Evolutionary conservation across 2,888 invertebrate species (phyloP).

Genomic region (Invenusta paracnida): DNA sequence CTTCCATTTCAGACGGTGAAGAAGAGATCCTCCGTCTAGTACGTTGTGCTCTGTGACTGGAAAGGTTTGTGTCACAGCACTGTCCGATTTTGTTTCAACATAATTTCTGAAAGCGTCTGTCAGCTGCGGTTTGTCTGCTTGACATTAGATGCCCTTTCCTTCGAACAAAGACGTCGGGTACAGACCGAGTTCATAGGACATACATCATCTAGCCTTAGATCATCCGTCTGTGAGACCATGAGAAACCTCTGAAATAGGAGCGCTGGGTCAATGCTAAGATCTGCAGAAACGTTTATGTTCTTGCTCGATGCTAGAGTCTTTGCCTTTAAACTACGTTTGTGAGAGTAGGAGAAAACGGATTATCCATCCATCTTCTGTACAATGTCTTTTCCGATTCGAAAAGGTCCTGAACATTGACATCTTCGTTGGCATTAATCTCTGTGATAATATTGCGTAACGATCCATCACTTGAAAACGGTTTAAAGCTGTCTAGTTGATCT

Average conservation of each 20-base stretch:
- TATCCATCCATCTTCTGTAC: conserved; percentile 43
- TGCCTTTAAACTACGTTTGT: conserved; percentile 42
- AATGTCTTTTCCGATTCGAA: conserved; percentile 41
- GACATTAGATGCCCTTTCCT: conserved; percentile 31
- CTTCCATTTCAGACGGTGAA: conserved; percentile 19
- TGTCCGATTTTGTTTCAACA: not conserved
- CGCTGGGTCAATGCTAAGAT: conserved; percentile 36
- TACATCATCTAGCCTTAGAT: conserved; percentile 30
- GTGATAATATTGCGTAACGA: conserved; percentile 43
- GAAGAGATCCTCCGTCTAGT: conserved; percentile 24
- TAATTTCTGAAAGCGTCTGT: conserved; percentile 37
- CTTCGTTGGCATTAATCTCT: conserved; percentile 37
- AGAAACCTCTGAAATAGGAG: conserved; percentile 37
- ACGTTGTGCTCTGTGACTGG: conserved; percentile 2
- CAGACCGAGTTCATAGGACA: conserved; percentile 11
- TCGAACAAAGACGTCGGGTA: conserved; percentile 34
- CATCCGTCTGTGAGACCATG: not conserved
- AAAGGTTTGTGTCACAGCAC: not conserved
- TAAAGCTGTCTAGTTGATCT: conserved; percentile 39
- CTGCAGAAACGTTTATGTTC: conserved; percentile 35
- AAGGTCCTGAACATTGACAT: conserved; percentile 42
- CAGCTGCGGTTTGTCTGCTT: conserved; percentile 40
- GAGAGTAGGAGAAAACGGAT: conserved; percentile 42
- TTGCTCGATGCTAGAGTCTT: conserved; percentile 32
- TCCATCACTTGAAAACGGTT: conserved; percentile 42